Base-by-base conservation (phyloP, 2,113 vertebrate species). In the Chunga burmeisteri region DNA sequence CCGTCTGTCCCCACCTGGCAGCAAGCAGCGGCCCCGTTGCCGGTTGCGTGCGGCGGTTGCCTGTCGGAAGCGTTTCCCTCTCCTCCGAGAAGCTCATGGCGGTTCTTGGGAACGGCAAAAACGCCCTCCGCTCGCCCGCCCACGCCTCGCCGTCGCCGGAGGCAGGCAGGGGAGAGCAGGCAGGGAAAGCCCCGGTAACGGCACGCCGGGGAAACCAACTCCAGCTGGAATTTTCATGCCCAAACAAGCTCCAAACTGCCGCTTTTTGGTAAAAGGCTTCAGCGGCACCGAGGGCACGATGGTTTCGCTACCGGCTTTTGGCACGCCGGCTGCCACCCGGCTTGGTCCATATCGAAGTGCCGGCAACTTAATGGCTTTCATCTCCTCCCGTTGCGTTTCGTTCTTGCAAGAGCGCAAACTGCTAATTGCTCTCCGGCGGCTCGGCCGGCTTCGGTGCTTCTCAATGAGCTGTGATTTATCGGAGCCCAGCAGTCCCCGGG, bases 31-130 rank as follows among this genome's bases (percentile, higher is more conserved):
- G 84, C 65, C 77, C 40, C 6, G 32, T 63, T 71, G 87, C 90
- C 16, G 10, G 7, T 3, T 15, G 59, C 17, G 67, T 23, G 68
- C 18, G 25, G 90, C 94, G 46, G 68, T 87, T 78, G 95, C 81
- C 73, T 36, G 86, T 84, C 92, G 38, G 2, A 16, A 87, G 85
- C 55, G 2, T 36, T 91, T 71, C 94, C 50, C 79, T 91, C n/a
- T 67, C 16, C 81, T 68, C 81, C 22, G 6, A 52, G 88, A 49
- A 87, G 93, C 96, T 94, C 77, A 93, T 93, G 94, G 96, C 93
- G 90, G 96, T 91, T 15, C 93, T 68, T 0, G 19, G 52, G 92
- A 82, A 5, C 75, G 75, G 74, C 79, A 38, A 81, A 86, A 63
- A n/a, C 9, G 61, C 27, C n/a, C 87, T 95, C 84, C 13, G 62